These are phyloP conservation scores for Oxycera nigricornis DNA, from an alignment of 2,888 invertebrate species.

Conservation along the genomic window DNA sequence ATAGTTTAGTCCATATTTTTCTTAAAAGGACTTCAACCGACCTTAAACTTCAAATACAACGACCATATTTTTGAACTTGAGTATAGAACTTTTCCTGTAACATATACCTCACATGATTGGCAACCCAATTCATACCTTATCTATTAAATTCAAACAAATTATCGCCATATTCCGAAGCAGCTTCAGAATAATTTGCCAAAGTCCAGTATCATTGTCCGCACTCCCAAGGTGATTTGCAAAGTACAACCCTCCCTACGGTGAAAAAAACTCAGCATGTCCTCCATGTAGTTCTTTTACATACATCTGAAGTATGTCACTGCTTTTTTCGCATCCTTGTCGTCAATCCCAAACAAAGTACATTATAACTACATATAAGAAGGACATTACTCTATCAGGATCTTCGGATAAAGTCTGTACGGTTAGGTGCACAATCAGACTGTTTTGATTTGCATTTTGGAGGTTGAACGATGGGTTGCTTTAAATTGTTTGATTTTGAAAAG, in stretches of 20 bases:
- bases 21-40: too few relatives aligned
- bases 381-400: slow-evolving; percentile 24
- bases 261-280: not conserved
- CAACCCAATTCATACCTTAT: too few relatives aligned
- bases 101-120: too few relatives aligned
- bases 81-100: not conserved
- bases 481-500: not conserved
- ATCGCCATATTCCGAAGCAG: not conserved
- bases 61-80: too few relatives aligned
- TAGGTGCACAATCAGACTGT: slow-evolving; percentile 45
- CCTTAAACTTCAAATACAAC: too few relatives aligned
- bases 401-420: slow-evolving; percentile 24
- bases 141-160: too few relatives aligned
- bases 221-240: not conserved
- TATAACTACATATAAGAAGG: slow-evolving; percentile 24
- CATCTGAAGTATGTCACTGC: slow-evolving; percentile 22
- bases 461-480: not conserved
- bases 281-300: not conserved
- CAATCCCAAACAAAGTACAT: not conserved
- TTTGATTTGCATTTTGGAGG: slow-evolving; percentile 43
- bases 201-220: not conserved
- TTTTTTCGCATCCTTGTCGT: slow-evolving; percentile 23
- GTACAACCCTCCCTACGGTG: not conserved
- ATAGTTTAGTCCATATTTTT: too few relatives aligned
- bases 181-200: not conserved